Evolutionary conservation across 2,888 invertebrate species (phyloP).

Genomic region (Hedya salicella): DNA sequence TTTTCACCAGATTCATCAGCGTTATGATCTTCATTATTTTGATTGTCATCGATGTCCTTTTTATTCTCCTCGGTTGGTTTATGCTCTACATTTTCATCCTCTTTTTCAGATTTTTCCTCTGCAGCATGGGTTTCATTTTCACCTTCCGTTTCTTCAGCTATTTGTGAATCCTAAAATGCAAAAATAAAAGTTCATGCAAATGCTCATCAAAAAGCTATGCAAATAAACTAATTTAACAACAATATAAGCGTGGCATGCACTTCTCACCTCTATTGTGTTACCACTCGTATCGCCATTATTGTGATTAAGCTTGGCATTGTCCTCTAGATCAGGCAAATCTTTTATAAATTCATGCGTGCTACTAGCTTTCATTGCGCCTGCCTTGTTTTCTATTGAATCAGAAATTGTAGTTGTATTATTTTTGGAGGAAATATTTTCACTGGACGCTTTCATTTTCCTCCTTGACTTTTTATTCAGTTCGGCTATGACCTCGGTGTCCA

Average conservation of each 20-base stretch:
- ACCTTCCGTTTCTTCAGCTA: conserved; percentile 48
- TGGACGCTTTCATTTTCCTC: conserved; percentile 72
- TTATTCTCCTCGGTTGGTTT: conserved; percentile 33
- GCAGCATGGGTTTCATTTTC: conserved; percentile 42
- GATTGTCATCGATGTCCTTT: conserved; percentile 45
- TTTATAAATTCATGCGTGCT: conserved; percentile 78
- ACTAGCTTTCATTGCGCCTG: conserved; percentile 72
- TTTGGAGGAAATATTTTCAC: conserved; percentile 79
- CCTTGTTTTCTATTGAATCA: conserved; percentile 65
- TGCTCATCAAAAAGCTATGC: conserved; percentile 76
- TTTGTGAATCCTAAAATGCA: conserved; percentile 73
- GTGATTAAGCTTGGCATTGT: conserved; percentile 53
- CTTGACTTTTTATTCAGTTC: conserved; percentile 74
- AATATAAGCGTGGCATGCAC: conserved; percentile 62
- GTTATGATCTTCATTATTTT: conserved; percentile 29
- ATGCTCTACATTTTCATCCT: conserved; percentile 19
- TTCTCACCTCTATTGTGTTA: conserved; percentile 68
- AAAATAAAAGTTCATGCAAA: conserved; percentile 76
- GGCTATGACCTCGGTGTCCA: conserved; percentile 80
- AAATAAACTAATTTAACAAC: conserved; percentile 69
- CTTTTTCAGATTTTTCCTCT: conserved; percentile 29
- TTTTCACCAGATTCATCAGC: conserved; percentile 44
- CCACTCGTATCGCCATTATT: conserved; percentile 51
- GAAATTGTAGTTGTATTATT: conserved; percentile 74
- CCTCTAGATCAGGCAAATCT: conserved; percentile 75